phyloP scores from a whole-genome alignment of 35 echinoderm and acorn worm genomes.

The Patiria miniata region DNA sequence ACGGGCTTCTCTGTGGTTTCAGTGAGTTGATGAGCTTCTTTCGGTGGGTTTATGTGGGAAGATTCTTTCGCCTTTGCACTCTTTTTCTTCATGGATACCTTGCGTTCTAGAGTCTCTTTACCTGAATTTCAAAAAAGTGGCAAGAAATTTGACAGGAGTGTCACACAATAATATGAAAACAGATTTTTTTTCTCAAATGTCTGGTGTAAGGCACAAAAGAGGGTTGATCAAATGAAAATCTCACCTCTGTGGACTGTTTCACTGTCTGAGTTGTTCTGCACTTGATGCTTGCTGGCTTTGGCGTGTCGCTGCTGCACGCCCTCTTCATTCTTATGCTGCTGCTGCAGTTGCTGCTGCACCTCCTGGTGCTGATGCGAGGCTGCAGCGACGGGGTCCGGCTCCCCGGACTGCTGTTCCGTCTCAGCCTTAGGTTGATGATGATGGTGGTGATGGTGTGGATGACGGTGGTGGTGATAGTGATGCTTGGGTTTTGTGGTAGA shows the following conservation, averaged over 20 bases:
- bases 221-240: background rate
- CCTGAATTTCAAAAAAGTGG: background rate
- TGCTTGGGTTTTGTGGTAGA: background rate
- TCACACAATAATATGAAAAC: too few species aligned
- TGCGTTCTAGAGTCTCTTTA: background rate
- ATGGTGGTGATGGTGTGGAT: constrained; percentile 39
- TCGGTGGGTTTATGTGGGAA: constrained; percentile 30
- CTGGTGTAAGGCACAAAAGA: too few species aligned
- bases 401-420: background rate
- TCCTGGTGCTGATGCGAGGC: constrained; percentile 38
- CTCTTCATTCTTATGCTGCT: background rate
- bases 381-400: background rate
- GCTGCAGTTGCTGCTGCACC: constrained; percentile 13
- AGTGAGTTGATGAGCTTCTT: constrained; percentile 16
- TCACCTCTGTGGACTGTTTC: constrained; percentile 33
- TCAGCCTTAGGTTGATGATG: background rate
- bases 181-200: too few species aligned
- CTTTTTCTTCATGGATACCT: constrained; percentile 27
- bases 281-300: constrained; percentile 26
- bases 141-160: too few species aligned
- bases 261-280: constrained; percentile 47
- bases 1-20: constrained; percentile 45
- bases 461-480: constrained; percentile 9
- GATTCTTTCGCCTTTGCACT: background rate
- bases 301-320: background rate